phyloP scores from a whole-genome alignment of 1,140 invertebrate genomes.

The Plutomurus gul region DNA sequence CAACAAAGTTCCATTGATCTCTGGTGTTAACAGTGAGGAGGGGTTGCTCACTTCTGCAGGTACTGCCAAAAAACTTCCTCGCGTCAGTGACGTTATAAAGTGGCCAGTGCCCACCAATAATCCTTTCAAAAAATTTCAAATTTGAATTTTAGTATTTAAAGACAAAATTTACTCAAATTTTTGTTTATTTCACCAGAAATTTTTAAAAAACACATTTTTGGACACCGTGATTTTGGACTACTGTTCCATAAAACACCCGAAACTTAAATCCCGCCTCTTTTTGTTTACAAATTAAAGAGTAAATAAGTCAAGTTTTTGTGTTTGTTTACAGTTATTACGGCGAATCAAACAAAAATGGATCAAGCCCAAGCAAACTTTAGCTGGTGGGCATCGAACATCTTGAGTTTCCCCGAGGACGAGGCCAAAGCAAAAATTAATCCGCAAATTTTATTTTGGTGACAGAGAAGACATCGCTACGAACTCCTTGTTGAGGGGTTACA shows the following conservation, averaged over 20 bases:
- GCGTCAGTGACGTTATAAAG: neutral
- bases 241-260: too few relatives aligned
- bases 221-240: too few relatives aligned
- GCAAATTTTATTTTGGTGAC: constrained; percentile 35
- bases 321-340: neutral
- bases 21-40: constrained; percentile 67
- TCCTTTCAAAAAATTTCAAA: neutral
- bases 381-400: neutral
- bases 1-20: constrained; percentile 64
- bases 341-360: neutral
- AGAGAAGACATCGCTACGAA: neutral
- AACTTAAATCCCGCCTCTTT: too few relatives aligned
- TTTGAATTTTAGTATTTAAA: too few relatives aligned
- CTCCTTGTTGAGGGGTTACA: constrained; percentile 23
- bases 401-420: constrained; percentile 5
- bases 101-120: too few relatives aligned
- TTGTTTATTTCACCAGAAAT: neutral
- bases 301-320: too few relatives aligned
- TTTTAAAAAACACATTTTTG: too few relatives aligned
- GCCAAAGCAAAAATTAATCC: constrained; percentile 15
- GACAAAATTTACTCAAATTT: neutral
- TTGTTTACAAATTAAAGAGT: too few relatives aligned
- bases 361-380: constrained; percentile 14
- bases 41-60: constrained; percentile 59
- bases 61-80: constrained; percentile 32